Evolutionary conservation across 2,113 vertebrate genomes (phyloP).

Genomic region (Halichoeres trimaculatus): DNA sequence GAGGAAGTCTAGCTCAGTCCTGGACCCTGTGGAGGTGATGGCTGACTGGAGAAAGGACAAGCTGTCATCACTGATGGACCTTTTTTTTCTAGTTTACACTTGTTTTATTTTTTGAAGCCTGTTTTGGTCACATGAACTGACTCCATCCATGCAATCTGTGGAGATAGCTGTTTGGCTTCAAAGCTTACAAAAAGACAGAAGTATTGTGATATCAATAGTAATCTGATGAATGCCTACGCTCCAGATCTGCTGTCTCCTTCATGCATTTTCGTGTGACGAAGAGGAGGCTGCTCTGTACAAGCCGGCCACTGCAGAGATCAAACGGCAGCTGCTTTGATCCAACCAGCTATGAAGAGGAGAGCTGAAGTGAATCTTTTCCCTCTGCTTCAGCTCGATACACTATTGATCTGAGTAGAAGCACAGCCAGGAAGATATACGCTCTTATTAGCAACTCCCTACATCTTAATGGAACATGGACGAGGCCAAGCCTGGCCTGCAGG

Average conservation of each 20-base stretch:
- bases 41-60: too few relatives aligned
- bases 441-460: conserved; percentile 81
- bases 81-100: too few relatives aligned
- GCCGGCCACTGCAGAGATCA: conserved; percentile 39
- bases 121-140: too few relatives aligned
- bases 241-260: not conserved
- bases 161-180: too few relatives aligned
- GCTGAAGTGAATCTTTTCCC: conserved; percentile 73
- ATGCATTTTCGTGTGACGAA: not conserved
- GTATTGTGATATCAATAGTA: too few relatives aligned
- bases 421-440: conserved; percentile 74
- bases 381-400: conserved; percentile 75
- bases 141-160: too few relatives aligned
- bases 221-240: too few relatives aligned
- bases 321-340: conserved; percentile 43
- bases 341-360: conserved; percentile 63
- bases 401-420: conserved; percentile 82
- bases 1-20: too few relatives aligned
- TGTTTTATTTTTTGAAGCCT: too few relatives aligned
- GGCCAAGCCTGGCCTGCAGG: conserved; percentile 19
- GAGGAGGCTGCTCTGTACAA: conserved; percentile 7
- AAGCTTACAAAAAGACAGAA: too few relatives aligned
- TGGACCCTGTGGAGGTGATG: too few relatives aligned
- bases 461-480: conserved; percentile 74
- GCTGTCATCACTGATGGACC: too few relatives aligned